Evolutionary conservation across 30 jellyfish, hydroid and myxozoan genomes (phyloP).

Genomic region (Aurelia aurita complex sp. Pacific): DNA sequence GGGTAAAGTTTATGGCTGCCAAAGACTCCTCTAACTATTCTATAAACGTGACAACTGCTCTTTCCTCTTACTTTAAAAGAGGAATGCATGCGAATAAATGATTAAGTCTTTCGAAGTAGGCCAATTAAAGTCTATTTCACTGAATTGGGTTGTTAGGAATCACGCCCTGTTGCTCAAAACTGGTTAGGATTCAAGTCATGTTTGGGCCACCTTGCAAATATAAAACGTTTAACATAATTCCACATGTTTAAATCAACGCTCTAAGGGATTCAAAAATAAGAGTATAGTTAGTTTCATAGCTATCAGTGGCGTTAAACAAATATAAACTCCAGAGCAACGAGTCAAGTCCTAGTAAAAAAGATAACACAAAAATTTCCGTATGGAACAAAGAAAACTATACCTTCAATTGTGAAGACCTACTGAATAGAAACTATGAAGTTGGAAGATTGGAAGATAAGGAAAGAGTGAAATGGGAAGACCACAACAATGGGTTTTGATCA

Average conservation of each 20-base stretch:
- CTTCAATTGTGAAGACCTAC: conserved; percentile 38
- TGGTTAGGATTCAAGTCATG: no score
- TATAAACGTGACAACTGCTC: no score
- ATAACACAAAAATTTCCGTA: conserved; percentile 30
- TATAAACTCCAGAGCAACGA: conserved; percentile 30
- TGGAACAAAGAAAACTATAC: conserved; percentile 28
- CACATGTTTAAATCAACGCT: neutral
- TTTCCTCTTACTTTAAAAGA: no score
- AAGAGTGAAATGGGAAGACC: neutral
- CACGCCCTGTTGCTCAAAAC: no score
- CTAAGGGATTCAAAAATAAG: neutral
- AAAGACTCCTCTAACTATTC: no score
- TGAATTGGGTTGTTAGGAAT: no score
- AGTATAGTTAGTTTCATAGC: neutral
- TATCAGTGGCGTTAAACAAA: neutral
- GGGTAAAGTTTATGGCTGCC: no score
- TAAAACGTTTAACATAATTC: neutral
- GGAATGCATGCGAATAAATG: no score
- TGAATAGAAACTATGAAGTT: neutral
- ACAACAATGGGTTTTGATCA: no score
- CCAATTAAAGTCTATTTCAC: no score
- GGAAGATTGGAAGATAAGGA: conserved; percentile 2
- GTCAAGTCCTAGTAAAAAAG: conserved; percentile 12
- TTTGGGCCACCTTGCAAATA: conserved; percentile 6
- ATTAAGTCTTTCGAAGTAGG: no score